These are phyloP conservation scores for Scaptomyza parva DNA, from an alignment of 2,888 invertebrate species.

Conservation along the genomic window DNA sequence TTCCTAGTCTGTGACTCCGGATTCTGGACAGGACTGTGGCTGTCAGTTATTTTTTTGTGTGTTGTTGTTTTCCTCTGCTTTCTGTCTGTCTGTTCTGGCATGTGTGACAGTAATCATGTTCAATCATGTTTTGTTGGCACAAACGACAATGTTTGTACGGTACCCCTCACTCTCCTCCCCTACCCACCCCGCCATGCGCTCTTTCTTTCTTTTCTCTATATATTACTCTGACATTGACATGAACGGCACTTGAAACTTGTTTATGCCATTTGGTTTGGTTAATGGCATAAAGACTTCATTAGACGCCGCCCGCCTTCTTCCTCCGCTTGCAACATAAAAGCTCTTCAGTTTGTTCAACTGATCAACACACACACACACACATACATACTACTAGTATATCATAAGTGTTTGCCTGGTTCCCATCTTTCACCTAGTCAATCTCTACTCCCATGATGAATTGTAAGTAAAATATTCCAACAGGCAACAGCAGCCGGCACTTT, in stretches of 20 bases:
- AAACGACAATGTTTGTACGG: conserved; percentile 45
- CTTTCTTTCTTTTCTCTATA: background rate
- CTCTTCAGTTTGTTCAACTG: conserved; percentile 42
- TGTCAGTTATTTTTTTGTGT: conserved; percentile 39
- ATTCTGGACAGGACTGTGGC: conserved; percentile 28
- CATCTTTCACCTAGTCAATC: background rate
- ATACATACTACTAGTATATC: background rate
- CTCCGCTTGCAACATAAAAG: conserved; percentile 1
- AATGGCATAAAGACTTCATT: conserved; percentile 58
- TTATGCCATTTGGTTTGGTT: conserved; percentile 43
- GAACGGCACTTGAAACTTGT: conserved; percentile 41
- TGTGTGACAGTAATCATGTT: conserved; percentile 64
- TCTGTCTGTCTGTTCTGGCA: conserved; percentile 30
- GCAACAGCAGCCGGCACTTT: conserved; percentile 47
- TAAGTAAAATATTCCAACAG: conserved; percentile 34
- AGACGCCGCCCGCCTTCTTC: conserved; percentile 17
- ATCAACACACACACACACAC: conserved; percentile 19
- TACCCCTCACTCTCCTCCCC: background rate
- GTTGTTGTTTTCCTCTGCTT: background rate
- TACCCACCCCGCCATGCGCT: background rate
- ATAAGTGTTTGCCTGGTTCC: background rate
- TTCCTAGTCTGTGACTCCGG: too few species aligned
- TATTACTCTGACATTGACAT: conserved; percentile 27
- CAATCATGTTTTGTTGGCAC: conserved; percentile 62
- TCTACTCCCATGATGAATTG: conserved; percentile 30